These are phyloP conservation scores for Spinus olivaceus DNA, from an alignment of 2,797 vertebrate species.

Conservation along the genomic window DNA sequence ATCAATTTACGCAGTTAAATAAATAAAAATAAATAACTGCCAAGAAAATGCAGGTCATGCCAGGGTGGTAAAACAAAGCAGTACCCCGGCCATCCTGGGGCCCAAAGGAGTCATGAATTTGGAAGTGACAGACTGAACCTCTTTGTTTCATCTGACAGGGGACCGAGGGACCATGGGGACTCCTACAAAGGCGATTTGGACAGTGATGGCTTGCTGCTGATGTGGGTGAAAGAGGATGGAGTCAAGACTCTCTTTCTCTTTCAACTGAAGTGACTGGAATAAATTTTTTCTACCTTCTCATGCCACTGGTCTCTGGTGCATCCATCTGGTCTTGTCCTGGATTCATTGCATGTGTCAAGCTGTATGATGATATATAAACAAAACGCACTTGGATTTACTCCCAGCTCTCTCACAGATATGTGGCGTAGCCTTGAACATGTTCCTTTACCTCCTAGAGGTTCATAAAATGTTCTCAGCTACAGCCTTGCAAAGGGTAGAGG, in stretches of 20 bases:
- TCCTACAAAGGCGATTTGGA: background rate
- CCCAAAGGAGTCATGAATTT: background rate
- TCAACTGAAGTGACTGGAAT: background rate
- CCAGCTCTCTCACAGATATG: background rate
- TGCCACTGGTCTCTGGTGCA: background rate
- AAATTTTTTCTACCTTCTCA: background rate
- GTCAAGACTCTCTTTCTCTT: background rate
- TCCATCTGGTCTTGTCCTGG: background rate
- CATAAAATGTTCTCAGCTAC: background rate
- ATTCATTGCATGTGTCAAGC: background rate
- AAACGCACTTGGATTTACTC: background rate
- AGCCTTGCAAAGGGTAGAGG: background rate
- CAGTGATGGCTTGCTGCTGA: background rate
- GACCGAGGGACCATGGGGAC: background rate
- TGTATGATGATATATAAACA: background rate
- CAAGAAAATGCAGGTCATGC: background rate
- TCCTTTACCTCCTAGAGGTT: background rate
- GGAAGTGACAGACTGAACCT: background rate
- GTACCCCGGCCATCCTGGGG: background rate
- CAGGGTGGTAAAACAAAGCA: background rate
- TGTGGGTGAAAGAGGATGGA: background rate
- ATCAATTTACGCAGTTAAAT: slow-evolving; percentile 53
- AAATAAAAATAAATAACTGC: slow-evolving; percentile 58
- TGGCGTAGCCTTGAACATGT: background rate
- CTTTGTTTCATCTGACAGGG: background rate